These are phyloP conservation scores for Acropora tenuis DNA, from an alignment of 64 coral and sea anemone genomes.

Conservation along the genomic window DNA sequence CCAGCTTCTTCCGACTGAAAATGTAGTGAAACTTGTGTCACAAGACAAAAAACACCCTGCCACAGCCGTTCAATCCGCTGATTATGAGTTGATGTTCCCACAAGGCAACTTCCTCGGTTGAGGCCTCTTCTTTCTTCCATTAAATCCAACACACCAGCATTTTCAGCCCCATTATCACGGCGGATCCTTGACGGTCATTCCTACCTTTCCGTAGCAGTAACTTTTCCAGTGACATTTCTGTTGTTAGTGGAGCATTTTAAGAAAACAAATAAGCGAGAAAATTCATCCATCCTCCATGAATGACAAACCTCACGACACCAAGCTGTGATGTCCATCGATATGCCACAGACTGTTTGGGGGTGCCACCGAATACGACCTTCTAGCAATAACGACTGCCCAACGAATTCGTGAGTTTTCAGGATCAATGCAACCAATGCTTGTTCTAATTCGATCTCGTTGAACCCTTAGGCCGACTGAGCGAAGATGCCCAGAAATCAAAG, in stretches of 20 bases:
- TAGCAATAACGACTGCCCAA: slow-evolving; percentile 7
- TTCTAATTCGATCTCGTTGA: slow-evolving; percentile 14
- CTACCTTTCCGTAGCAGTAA: background rate
- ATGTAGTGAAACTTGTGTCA: slow-evolving; percentile 38
- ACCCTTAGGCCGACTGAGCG: slow-evolving; percentile 29
- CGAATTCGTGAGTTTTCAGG: slow-evolving; percentile 7
- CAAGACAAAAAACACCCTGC: slow-evolving; percentile 48
- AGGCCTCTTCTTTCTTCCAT: slow-evolving; percentile 48
- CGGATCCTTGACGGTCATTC: slow-evolving; percentile 54
- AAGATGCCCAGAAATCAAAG: slow-evolving; percentile 34
- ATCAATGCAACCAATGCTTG: slow-evolving; percentile 24
- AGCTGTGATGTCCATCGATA: slow-evolving; percentile 47
- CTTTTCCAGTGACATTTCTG: slow-evolving; percentile 28
- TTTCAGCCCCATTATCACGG: slow-evolving; percentile 53
- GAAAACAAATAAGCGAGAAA: slow-evolving; percentile 34
- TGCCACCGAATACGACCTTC: slow-evolving; percentile 15
- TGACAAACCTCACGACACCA: slow-evolving; percentile 58
- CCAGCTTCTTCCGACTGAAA: slow-evolving; percentile 69
- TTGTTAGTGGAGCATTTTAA: slow-evolving; percentile 39
- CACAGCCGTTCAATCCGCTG: slow-evolving; percentile 66
- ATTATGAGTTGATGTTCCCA: slow-evolving; percentile 46
- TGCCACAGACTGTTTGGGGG: slow-evolving; percentile 56
- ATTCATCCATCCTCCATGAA: slow-evolving; percentile 55
- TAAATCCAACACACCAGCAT: slow-evolving; percentile 29
- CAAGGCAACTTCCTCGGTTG: slow-evolving; percentile 54